Conservation (phyloP, 2,797 vertebrate genomes). For the Silurus lanzhouensis region DNA sequence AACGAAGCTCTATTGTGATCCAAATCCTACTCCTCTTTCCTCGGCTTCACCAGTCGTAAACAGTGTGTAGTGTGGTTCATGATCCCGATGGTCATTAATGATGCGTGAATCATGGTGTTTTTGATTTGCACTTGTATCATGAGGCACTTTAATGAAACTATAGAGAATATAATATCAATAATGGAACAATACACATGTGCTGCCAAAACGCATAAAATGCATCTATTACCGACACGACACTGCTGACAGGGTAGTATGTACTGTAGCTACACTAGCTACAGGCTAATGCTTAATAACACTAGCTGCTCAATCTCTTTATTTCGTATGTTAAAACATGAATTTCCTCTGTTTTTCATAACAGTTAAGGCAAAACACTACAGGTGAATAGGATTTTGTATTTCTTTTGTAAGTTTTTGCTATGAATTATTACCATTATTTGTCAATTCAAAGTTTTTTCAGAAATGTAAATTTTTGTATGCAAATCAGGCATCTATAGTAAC, state of each 20-base stretch:
- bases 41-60: background rate
- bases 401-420: background rate
- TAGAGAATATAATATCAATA: constrained; percentile 26
- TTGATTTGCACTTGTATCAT: constrained; percentile 61
- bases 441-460: background rate
- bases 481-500: background rate
- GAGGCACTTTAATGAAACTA: constrained; percentile 56
- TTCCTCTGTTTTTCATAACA: background rate
- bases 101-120: constrained; percentile 40
- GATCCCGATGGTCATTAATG: constrained; percentile 47
- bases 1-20: background rate
- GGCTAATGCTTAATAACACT: background rate
- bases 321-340: background rate
- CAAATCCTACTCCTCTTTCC: background rate
- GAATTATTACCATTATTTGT: background rate
- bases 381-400: background rate
- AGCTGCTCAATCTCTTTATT: background rate
- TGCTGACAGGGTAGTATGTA: background rate
- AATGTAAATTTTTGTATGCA: background rate
- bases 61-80: constrained; percentile 31
- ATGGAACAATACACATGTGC: constrained; percentile 58
- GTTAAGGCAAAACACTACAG: constrained; percentile 3
- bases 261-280: too few relatives aligned
- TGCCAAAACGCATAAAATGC: constrained; percentile 48
- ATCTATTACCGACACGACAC: constrained; percentile 13